Conservation (phyloP, 2,797 vertebrate species). For the Acanthiza pusilla region DNA sequence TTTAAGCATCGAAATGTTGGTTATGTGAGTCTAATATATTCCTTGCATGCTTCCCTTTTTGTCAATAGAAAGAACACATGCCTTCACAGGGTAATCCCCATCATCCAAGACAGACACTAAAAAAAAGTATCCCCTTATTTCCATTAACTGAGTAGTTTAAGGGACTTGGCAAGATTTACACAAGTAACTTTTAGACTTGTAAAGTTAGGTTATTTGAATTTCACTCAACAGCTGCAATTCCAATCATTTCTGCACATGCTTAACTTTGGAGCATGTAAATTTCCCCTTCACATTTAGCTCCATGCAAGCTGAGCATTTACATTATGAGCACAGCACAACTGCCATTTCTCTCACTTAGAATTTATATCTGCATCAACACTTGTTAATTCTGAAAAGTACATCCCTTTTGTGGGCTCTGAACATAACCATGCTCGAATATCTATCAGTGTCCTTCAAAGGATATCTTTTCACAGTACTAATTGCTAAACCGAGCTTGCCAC, state of each 20-base stretch:
- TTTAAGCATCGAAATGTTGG: neutral
- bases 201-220: neutral
- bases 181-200: neutral
- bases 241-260: neutral
- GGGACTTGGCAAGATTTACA: neutral
- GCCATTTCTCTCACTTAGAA: neutral
- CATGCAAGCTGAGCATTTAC: neutral
- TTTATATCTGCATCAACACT: neutral
- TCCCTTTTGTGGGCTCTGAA: neutral
- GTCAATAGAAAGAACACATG: neutral
- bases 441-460: conserved; percentile 22
- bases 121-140: neutral
- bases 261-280: neutral
- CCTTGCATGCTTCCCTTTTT: neutral
- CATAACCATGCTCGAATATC: neutral
- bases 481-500: neutral
- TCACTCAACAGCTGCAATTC: neutral
- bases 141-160: neutral
- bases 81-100: neutral
- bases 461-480: neutral
- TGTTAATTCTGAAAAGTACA: conserved; percentile 14
- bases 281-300: neutral
- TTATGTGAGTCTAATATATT: neutral
- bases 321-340: neutral
- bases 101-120: neutral